Conservation (phyloP, 2,888 invertebrate species). For the Diaphora mendica region DNA sequence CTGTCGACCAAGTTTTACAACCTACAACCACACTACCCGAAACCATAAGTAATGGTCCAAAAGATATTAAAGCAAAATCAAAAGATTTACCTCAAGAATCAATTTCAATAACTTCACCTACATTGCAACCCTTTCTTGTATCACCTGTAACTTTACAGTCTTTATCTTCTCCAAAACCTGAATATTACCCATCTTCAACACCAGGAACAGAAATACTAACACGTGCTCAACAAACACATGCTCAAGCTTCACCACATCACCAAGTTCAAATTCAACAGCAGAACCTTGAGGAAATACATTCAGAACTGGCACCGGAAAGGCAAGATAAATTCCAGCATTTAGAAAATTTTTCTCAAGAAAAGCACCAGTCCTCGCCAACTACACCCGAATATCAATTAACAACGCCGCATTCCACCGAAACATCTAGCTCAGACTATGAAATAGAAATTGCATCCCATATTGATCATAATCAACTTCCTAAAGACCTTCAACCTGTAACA, state of each 20-base stretch:
- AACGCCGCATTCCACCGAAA: slow-evolving; percentile 10
- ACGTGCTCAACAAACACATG: not conserved
- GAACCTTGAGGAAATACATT: slow-evolving; percentile 19
- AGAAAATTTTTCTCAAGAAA: not conserved
- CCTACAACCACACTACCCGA: slow-evolving; percentile 42
- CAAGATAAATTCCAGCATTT: not conserved
- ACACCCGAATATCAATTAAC: slow-evolving; percentile 10
- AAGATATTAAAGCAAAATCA: slow-evolving; percentile 1
- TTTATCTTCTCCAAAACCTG: slow-evolving; percentile 6
- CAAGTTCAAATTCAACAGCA: slow-evolving; percentile 16
- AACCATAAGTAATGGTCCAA: slow-evolving; percentile 2
- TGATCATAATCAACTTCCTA: slow-evolving; percentile 23
- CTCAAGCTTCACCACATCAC: not conserved
- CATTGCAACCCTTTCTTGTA: not conserved
- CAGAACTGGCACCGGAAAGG: not conserved
- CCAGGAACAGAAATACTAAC: slow-evolving; percentile 7
- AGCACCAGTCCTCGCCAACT: not conserved
- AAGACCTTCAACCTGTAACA: slow-evolving; percentile 21
- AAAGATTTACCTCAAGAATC: slow-evolving; percentile 10
- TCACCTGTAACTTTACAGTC: slow-evolving; percentile 13
- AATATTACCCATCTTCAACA: slow-evolving; percentile 14
- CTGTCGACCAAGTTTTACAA: slow-evolving; percentile 33
- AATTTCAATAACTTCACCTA: slow-evolving; percentile 2
- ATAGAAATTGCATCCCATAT: slow-evolving; percentile 24
- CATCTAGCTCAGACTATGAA: slow-evolving; percentile 22